Conservation (phyloP, 2,888 invertebrate genomes). For the Lasioglossum morio region DNA sequence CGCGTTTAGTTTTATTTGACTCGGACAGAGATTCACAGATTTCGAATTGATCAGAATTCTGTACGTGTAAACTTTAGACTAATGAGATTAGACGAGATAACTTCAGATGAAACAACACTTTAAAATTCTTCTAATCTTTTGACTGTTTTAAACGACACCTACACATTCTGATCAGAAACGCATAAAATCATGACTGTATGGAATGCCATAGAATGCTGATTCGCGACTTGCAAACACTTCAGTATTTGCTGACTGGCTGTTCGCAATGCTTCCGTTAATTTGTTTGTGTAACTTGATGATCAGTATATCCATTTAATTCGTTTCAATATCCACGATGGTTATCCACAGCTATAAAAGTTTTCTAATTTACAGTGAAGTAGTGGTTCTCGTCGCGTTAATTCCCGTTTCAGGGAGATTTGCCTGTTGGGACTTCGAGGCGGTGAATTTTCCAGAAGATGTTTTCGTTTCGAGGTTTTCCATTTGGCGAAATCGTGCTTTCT, state of each 20-base stretch:
- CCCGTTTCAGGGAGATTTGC: not conserved
- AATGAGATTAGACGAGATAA: too few relatives aligned
- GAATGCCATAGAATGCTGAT: conserved; percentile 24
- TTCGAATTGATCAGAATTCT: too few relatives aligned
- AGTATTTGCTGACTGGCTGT: conserved; percentile 16
- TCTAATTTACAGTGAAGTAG: not conserved
- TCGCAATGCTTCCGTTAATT: not conserved
- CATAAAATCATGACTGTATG: not conserved
- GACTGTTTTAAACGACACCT: too few relatives aligned
- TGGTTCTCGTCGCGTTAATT: conserved; percentile 7
- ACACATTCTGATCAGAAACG: too few relatives aligned
- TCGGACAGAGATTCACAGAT: too few relatives aligned
- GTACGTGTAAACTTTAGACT: too few relatives aligned
- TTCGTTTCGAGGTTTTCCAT: conserved; percentile 81
- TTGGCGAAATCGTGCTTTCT: conserved; percentile 83
- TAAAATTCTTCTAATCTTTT: too few relatives aligned
- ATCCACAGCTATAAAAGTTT: not conserved
- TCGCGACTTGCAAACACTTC: not conserved
- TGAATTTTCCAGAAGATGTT: conserved; percentile 66
- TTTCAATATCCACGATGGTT: conserved; percentile 3
- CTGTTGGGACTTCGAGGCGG: conserved; percentile 59
- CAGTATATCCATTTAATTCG: not conserved
- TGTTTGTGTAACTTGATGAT: not conserved
- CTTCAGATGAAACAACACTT: too few relatives aligned
- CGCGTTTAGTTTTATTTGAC: not conserved